These are phyloP conservation scores for Ladona fulva DNA, from an alignment of 1,140 invertebrate genomes.

Conservation along the genomic window DNA sequence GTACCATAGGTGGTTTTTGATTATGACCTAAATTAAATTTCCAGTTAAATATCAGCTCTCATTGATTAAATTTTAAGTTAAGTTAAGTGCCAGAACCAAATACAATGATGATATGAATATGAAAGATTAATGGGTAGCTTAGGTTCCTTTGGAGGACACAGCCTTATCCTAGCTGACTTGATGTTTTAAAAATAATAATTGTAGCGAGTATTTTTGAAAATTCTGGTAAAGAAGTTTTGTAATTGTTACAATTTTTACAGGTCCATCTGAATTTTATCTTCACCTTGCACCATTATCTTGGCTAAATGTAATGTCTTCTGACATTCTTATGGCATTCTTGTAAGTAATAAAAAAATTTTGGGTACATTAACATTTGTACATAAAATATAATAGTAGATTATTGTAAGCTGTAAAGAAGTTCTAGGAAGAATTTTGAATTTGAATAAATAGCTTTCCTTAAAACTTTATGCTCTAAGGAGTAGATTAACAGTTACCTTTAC, in stretches of 20 bases:
- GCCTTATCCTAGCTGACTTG: neutral
- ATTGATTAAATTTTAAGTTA: neutral
- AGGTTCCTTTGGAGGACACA: neutral
- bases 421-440: neutral
- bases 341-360: neutral
- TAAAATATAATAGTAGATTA: neutral
- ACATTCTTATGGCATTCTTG: neutral
- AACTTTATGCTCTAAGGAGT: neutral
- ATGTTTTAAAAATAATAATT: neutral
- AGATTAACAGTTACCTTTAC: neutral
- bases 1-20: too few species aligned
- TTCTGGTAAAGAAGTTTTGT: neutral
- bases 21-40: too few species aligned
- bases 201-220: neutral
- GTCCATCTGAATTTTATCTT: neutral
- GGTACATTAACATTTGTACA: neutral
- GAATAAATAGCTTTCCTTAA: neutral
- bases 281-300: neutral
- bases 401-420: neutral
- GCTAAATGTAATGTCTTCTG: neutral
- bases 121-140: neutral
- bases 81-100: neutral
- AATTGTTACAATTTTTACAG: neutral
- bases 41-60: too few species aligned
- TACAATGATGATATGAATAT: neutral